Evolutionary conservation across 2,113 vertebrate species (phyloP).

Genomic region (Cnemophilus loriae): DNA sequence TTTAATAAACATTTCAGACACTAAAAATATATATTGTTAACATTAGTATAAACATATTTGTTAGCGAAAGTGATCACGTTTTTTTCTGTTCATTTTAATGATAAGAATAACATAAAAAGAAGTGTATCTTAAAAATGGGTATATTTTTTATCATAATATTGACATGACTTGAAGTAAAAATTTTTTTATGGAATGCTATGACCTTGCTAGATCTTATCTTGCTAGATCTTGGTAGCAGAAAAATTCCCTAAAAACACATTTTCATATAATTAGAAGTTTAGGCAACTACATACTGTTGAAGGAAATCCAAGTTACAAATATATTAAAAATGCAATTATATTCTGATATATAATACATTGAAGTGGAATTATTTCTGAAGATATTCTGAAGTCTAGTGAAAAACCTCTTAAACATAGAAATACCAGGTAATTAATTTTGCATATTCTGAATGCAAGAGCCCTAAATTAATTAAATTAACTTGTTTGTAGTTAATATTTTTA

Average conservation of each 20-base stretch:
- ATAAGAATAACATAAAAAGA: background rate
- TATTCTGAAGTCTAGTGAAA: background rate
- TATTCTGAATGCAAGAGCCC: background rate
- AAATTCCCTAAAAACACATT: background rate
- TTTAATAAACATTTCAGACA: background rate
- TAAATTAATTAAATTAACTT: background rate
- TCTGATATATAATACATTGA: background rate
- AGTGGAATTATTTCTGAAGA: background rate
- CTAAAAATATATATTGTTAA: background rate
- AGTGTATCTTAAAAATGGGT: background rate
- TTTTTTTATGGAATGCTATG: background rate
- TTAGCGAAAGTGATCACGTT: fast-evolving
- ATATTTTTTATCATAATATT: background rate
- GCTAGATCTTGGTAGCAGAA: background rate
- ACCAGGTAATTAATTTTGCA: background rate
- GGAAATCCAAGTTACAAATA: background rate
- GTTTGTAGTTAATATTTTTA: background rate
- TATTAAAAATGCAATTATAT: background rate
- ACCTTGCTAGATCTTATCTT: background rate
- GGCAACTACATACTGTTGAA: background rate
- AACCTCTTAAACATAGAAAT: background rate
- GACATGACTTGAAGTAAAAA: fast-evolving
- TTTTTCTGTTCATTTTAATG: background rate
- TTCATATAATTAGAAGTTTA: background rate
- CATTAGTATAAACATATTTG: background rate